Base-by-base conservation (phyloP, 2,797 vertebrate species). In the Rhinichthys osculus region DNA sequence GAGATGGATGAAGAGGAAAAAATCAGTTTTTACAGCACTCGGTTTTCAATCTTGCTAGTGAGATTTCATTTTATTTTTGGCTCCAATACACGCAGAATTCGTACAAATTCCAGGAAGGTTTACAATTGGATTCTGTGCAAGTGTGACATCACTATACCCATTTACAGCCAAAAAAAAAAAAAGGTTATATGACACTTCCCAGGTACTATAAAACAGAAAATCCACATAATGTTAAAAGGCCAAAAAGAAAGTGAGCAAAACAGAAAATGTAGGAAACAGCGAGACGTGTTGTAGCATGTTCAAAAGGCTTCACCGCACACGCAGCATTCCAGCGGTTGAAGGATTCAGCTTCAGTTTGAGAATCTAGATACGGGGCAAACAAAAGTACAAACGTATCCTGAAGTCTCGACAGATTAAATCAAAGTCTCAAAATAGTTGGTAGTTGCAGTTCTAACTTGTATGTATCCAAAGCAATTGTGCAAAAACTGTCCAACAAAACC, bases 281-380 rank as follows among this genome's bases (percentile, higher is more conserved):
- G 19, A 54, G 40, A 35, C 81, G 5, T 82, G 85, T 83, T 81
- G 21, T 77, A 54, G 50, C 87, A 44, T 84, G 88, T 79, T 87
- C 44, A 81, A 78, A 70, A 70, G 73, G 72, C 72, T 21, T 35
- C 62, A 84, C 71, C 72, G 72, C 62, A 80, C 84, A 82, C 64
- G 17, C 69, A 35, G 78, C 78, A 87, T 87, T 89, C 87, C 85
- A 80, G 77, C 72, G 81, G 57, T 71, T 76, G 42, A 52, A 74
- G 82, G 83, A 44, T 81, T 64, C 52, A 11, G 66, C 67, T 73
- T 42, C 42, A 42, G 81, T 57, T 82, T 62, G 10, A 40, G 70
- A 74, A 59, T 76, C 77, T 57, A 81, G 81, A 83, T 83, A 64
- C 27, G 14, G 57, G 66, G 30, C 27, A 44, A 81, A 84, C 42